A percentile compares a stretch with the other conserved stretches of the same genome.
phyloP scores from a whole-genome alignment of 2,797 vertebrate species.

The Coracias cyanogaster region DNA sequence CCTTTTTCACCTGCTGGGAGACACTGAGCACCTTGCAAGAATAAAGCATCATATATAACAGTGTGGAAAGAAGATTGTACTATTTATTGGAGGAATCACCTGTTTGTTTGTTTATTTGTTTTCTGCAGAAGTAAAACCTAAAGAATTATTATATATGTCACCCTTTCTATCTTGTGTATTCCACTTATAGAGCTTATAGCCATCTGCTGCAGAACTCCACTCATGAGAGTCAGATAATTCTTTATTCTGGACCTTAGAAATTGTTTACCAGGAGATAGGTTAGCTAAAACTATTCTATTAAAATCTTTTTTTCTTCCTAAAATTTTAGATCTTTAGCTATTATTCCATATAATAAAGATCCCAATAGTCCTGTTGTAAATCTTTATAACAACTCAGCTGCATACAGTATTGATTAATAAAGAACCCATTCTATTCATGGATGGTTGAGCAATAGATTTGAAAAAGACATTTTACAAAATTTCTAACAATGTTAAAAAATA shows the following conservation, averaged over 20 bases:
- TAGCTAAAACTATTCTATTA: neutral
- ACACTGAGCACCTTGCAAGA: neutral
- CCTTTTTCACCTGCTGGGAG: neutral
- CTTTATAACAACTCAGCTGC: neutral
- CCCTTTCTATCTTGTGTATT: too few species aligned
- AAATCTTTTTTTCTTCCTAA: neutral
- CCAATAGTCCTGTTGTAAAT: neutral
- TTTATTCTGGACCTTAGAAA: neutral
- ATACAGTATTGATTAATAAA: neutral
- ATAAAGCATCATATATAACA: neutral
- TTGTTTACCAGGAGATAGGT: neutral
- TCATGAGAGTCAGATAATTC: neutral
- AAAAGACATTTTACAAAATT: neutral
- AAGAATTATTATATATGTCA: neutral
- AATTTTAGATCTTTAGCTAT: neutral
- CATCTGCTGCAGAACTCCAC: too few species aligned
- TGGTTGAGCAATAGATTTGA: neutral
- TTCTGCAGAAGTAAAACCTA: neutral
- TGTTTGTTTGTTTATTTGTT: neutral
- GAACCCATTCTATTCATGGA: neutral
- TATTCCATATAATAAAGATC: neutral
- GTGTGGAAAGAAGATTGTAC: neutral
- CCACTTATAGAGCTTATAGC: too few species aligned
- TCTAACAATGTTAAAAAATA: neutral
- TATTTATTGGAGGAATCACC: neutral